Conservation (phyloP, 2,888 invertebrate genomes). For the Melieria picta region DNA sequence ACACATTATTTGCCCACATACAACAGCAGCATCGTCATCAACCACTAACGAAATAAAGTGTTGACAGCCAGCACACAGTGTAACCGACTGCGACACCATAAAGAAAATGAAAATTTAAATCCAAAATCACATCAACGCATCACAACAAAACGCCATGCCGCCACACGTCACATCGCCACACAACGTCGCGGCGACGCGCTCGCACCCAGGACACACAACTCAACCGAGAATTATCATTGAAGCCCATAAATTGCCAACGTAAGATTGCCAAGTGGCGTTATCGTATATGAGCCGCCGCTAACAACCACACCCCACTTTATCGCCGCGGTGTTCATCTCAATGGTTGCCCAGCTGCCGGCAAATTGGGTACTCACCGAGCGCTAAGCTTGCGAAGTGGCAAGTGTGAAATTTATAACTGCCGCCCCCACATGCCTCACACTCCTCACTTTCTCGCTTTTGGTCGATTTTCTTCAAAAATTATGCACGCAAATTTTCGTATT, state of each 20-base stretch:
- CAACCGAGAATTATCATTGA: conserved; percentile 22
- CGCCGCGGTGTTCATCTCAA: no score
- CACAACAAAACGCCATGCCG: no score
- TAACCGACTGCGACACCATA: not conserved
- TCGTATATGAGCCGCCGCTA: not conserved
- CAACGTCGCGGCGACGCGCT: no score
- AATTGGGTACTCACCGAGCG: not conserved
- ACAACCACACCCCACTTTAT: no score
- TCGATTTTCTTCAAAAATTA: not conserved
- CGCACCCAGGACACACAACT: conserved; percentile 10
- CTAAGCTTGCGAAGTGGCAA: not conserved
- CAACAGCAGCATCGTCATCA: not conserved
- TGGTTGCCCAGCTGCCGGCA: no score
- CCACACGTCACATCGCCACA: no score
- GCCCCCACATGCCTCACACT: not conserved
- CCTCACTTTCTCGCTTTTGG: not conserved
- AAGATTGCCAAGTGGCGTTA: conserved; percentile 6
- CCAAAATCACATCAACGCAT: conserved; percentile 5
- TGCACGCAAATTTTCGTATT: not conserved
- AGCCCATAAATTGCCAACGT: conserved; percentile 23
- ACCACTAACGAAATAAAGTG: conserved; percentile 3
- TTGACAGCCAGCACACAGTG: not conserved
- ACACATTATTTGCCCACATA: conserved; percentile 11
- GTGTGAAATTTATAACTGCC: not conserved
- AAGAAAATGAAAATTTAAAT: conserved; percentile 14